Evolutionary conservation across 1,140 invertebrate species (phyloP), one percentile per base, ranked within the genome.

Genomic region (Sweltsa coloradensis): DNA sequence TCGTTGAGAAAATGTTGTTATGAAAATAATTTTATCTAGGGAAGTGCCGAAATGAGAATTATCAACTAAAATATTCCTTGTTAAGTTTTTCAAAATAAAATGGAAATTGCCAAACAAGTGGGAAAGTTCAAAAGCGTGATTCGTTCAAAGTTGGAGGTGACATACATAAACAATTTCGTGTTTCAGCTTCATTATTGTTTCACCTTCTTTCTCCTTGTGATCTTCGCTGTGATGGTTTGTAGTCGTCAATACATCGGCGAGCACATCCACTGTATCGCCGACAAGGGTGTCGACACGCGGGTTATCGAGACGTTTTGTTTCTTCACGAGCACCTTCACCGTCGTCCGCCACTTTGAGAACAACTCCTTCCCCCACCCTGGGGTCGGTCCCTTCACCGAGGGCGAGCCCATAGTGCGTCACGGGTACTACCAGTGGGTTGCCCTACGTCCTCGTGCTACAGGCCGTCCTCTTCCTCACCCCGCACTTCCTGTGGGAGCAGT

Each of bases 351-450:
- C n/a, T 2, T 23, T 13, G 18, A 40, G n/a, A 11, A 18, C 2
- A 16, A 22, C 3, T 1, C 18, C 14, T 13, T 16, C 4, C 16
- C 23, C 11, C 81, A 85, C 57, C 79, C 79, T 0, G 83, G 83
- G 1, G 75, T 85, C 3, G 83, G 83, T 0, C 75, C 81, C 0
- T 22, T 58, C 66, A n/a, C n/a, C n/a, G 51, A 66, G 27, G 51
- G 58, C 0, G 75, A 79, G 48, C 68, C 77, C 45, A 57, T 68
- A 0, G 65, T 78, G 6, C 68, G 60, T 43, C 83, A 87, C 58
- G 79, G 79, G 0, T 92, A 93, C 61, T 94, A 94, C 59, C 89
- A 93, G 63, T 94, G 89, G 89, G 87, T n/a, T 92, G 3, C 85
- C 82, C 0, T 87, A 90, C 54, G 75, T 89, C 2, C 67, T 87